A percentile compares a stretch with the other conserved stretches of the same genome.
These are phyloP conservation scores for Caenorhabditis panamensis DNA, from an alignment of 2,888 invertebrate species.

Conservation along the genomic window DNA sequence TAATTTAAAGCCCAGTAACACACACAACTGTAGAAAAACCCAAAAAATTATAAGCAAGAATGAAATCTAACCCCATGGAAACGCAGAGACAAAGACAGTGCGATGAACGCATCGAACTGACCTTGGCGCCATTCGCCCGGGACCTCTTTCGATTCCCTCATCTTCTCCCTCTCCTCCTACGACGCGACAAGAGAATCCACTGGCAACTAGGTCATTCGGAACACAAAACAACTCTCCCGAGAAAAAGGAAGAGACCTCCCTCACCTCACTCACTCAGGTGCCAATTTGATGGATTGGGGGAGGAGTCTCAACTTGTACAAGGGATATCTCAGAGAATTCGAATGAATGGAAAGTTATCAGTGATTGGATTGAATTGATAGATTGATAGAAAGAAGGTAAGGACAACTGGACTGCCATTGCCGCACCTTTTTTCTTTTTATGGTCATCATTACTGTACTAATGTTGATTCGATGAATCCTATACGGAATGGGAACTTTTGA, in stretches of 20 bases:
- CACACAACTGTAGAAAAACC: too few relatives aligned
- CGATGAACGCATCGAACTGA: conserved; percentile 35
- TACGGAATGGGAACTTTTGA: too few relatives aligned
- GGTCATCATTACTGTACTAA: neutral
- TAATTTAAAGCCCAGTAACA: too few relatives aligned
- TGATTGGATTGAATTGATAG: neutral
- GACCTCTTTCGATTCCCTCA: conserved; percentile 22
- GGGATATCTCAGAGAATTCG: neutral
- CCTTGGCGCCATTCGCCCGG: conserved; percentile 45
- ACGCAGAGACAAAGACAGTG: neutral
- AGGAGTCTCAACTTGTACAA: neutral
- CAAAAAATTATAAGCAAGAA: too few relatives aligned
- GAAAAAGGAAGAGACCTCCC: conserved; percentile 14
- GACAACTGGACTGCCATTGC: neutral
- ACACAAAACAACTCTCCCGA: conserved; percentile 50
- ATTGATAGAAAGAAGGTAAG: neutral
- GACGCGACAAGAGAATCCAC: conserved; percentile 26
- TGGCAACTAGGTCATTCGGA: conserved; percentile 63
- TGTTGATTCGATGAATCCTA: neutral
- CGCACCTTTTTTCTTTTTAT: neutral
- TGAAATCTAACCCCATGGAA: too few relatives aligned
- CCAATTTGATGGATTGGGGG: conserved; percentile 43
- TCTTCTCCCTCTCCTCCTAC: conserved; percentile 31
- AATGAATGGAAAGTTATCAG: neutral
- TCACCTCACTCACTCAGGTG: conserved; percentile 26